Evolutionary conservation across 1,140 invertebrate species (phyloP), one percentile per base, ranked within the genome.

Genomic region (Drosophila micromelanica): DNA sequence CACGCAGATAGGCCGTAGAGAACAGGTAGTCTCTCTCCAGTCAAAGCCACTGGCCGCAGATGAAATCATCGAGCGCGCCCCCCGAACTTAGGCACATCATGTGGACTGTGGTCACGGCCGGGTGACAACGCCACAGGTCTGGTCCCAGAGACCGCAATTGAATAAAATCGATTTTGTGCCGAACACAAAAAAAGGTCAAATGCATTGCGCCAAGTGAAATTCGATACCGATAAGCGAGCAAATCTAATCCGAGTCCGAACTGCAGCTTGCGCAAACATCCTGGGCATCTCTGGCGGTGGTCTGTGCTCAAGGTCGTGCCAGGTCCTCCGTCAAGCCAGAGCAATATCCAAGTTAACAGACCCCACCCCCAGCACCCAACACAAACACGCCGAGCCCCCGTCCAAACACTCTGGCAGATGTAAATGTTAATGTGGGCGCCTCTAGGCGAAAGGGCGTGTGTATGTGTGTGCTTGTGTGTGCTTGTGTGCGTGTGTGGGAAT

Each of bases 51-150:
- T 73, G 82, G 59, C 69, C 65, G 70, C 81, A 86, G 89, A 86
- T 86, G 84, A 86, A 86, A 89, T 86, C 81, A 86, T 86, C 81
- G 81, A 73, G 68, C 65, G 35, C 38, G 15, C 43, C 37, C 56
- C 57, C 56, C 65, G 23, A 7, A 42, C 20, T 11, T 37, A n/a
- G 30, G 7, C 45, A 23, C 23, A 40, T 64, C 40, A 30, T 64
- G 56, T 45, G 46, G 46, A 72, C 65, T 78, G 75, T 76, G 81
- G 81, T 89, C 84, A 78, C 79, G 84, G 79, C 78, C 80, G 80
- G 78, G 43, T 74, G 80, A 71, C 55, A 80, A 55, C 62, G 71
- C 71, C 71, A 73, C 71, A 73, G 56, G 71, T 80, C 73, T 59
- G 48, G 60, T 62, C 60, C 59, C 62, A 40, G 23, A 69, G 74